Base-by-base conservation (phyloP, 2,113 vertebrate species). In the Cricetomys ansorgei region DNA sequence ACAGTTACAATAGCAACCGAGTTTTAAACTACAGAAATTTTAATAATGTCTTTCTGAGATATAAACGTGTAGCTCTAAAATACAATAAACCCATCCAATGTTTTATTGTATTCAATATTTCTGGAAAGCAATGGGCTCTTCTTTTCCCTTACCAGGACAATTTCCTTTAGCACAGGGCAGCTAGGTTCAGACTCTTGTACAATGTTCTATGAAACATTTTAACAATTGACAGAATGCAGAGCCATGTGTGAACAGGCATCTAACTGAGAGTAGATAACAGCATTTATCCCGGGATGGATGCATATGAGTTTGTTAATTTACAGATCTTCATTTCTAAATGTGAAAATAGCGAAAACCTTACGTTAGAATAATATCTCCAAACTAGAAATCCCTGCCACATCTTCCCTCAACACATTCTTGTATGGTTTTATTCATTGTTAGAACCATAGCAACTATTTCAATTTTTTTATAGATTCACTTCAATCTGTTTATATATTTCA, bases 101-200 rank as follows among this genome's bases (percentile, higher is more conserved):
- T 95, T 77, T 95, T 53, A 57, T 50, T 91, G 48, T 7, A 50
- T 69, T 92, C n/a, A 72, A 45, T 90, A 88, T 48, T 76, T 59
- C 40, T 85, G 62, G 19, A 76, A 81, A 69, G 25, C 77, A 69
- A 88, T 55, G 31, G 5, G 0, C 17, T 94, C 34, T 15, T 59
- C 69, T 93, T 75, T 89, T 34, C 27, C 70, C 64, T 69, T 69
- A 67, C 5, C 4, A 53, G 13, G 64, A 64, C 2, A 17, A 2
- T 76, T 55, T 53, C 43, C 62, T 70, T 57, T 21, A 40, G 15
- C 17, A n/a, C 23, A 70, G 9, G 43, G 55, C 57, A 83, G 23
- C 10, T 50, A 89, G 55, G 17, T 67, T 23, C 7, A n/a, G 16
- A 59, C 3, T 64, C 5, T 9, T 37, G 19, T 19, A 73, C 21